Base-by-base conservation (phyloP, 2,888 invertebrate species). In the Mechanitis mazaeus region DNA sequence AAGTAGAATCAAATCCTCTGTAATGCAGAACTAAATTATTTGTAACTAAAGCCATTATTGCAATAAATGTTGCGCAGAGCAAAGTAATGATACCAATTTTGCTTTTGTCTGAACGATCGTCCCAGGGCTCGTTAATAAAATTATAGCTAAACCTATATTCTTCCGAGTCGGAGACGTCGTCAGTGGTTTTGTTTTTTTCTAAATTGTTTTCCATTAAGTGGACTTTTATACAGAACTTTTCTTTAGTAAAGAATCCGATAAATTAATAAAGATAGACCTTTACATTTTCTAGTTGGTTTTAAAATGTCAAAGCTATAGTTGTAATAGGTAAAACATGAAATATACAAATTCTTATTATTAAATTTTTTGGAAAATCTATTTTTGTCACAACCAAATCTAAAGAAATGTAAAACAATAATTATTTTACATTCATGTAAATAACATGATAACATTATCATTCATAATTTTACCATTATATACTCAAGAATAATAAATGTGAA, bases 101-200 rank as follows among this genome's bases (percentile, higher is more conserved):
- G 69, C 84, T 88, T 65, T 68, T 78, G 9, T 67, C 70, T 3
- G 85, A 71, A 12, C 88, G 77, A 59, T 85, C 83, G 59, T 87
- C 87, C 88, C 88, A 89, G 11, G 88, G 87, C 28, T 61, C 76
- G 60, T 77, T 79, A 45, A 87, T 72, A 68, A 87, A 87, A 74
- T 84, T 81, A 66, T 77, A 83, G 64, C 72, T 71, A 64, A 77
- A 86, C 63, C 79, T 75, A 60, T 78, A 72, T 59, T 77, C 70
- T 59, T 79, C 75, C 4, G 63, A 63, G 31, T 75, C 71, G n/a
- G 64, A 67, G 20, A 70, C 65, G 33, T 71, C 77, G 61, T 65
- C 62, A 6, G 47, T 53, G 64, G 78, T 75, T 77, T 77, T 80
- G 64, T 85, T 83, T 58, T 71, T 73, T 53, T 77, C 74, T 11